Evolutionary conservation across 2,888 invertebrate genomes (phyloP).

Genomic region (Nesidiocoris tenuis): DNA sequence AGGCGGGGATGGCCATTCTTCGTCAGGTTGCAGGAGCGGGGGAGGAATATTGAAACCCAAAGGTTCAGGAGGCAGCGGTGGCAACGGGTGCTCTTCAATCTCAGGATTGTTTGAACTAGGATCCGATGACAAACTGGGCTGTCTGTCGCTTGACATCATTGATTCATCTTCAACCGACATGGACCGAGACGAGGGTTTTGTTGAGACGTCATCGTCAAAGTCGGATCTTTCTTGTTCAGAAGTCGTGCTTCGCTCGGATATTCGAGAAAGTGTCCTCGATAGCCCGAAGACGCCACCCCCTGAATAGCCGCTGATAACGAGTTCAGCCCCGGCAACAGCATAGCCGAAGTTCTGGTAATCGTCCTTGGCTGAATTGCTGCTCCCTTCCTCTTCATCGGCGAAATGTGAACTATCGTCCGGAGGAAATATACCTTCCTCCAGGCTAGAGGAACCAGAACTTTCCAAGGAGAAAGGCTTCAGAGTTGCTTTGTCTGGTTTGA

Average conservation of each 20-base stretch:
- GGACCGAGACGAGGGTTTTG: conserved; percentile 79
- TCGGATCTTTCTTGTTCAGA: conserved; percentile 81
- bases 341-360: conserved; percentile 77
- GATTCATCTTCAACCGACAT: conserved; percentile 84
- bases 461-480: conserved; percentile 82
- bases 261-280: conserved; percentile 76
- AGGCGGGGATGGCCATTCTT: conserved; percentile 80
- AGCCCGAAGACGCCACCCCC: conserved; percentile 65
- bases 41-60: conserved; percentile 49
- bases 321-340: conserved; percentile 61
- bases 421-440: conserved; percentile 79
- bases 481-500: conserved; percentile 66
- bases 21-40: conserved; percentile 53
- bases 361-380: conserved; percentile 62
- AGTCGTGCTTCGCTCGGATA: conserved; percentile 84
- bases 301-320: conserved; percentile 66
- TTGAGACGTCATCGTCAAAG: conserved; percentile 71
- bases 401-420: conserved; percentile 62
- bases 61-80: conserved; percentile 49
- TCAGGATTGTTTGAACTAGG: conserved; percentile 59
- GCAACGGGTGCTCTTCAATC: conserved; percentile 49
- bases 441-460: conserved; percentile 81
- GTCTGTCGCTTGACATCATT: conserved; percentile 78
- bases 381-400: conserved; percentile 61
- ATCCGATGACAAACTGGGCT: conserved; percentile 81